phyloP scores from a whole-genome alignment of 2,797 vertebrate species.

The Myiotriccus ornatus region DNA sequence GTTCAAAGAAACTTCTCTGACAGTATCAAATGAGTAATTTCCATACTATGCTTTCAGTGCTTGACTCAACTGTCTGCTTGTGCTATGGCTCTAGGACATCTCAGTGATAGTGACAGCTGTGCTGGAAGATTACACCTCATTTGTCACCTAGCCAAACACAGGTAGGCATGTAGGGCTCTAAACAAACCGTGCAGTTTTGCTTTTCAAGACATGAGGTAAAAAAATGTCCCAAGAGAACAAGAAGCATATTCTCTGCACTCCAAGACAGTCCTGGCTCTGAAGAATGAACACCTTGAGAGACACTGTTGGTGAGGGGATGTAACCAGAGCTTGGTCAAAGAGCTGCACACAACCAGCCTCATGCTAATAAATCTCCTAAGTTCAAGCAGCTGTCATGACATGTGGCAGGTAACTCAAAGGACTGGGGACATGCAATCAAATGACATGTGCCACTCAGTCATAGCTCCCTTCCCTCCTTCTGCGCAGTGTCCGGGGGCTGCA shows the following conservation, averaged over 20 bases:
- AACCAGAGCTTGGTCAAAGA: not conserved
- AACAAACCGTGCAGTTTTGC: not conserved
- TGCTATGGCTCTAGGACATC: not conserved
- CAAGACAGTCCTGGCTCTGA: not conserved
- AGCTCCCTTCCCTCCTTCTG: not conserved
- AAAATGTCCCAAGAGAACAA: not conserved
- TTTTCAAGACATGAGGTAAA: not conserved
- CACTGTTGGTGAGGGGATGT: accelerated
- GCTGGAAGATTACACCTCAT: not conserved
- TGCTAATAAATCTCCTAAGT: not conserved
- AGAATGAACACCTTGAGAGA: not conserved
- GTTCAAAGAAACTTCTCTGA: not conserved
- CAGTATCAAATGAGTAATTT: not conserved
- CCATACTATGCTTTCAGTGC: not conserved
- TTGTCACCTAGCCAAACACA: not conserved
- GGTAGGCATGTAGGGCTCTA: not conserved
- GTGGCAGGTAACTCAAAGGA: not conserved
- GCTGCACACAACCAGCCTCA: not conserved
- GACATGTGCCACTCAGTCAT: not conserved
- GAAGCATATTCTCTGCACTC: not conserved
- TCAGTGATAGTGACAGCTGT: not conserved
- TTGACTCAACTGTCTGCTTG: not conserved
- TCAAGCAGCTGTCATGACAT: not conserved
- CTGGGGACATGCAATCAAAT: not conserved
- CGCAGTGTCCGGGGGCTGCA: not conserved